A percentile compares a stretch with the other conserved stretches of the same genome.
Conservation (phyloP, 1,140 invertebrate genomes). For the Heliconius hewitsoni region DNA sequence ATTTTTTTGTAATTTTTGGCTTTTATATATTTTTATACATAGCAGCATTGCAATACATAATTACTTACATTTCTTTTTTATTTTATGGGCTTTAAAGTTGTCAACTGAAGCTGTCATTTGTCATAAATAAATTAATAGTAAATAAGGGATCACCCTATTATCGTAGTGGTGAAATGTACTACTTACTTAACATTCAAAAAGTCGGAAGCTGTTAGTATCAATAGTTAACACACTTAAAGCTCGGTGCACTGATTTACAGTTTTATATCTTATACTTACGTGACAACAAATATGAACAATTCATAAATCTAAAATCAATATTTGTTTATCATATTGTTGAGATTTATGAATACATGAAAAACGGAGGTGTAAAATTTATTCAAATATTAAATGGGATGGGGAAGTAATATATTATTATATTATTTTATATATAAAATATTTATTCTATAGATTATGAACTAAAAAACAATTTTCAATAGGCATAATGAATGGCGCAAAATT, state of each 20-base stretch:
- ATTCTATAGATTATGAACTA: background rate
- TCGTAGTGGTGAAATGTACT: no score
- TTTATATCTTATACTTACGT: background rate
- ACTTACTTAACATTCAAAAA: no score
- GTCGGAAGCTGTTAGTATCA: no score
- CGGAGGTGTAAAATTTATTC: background rate
- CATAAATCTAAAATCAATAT: background rate
- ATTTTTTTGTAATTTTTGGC: no score
- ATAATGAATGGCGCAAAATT: conserved; percentile 83
- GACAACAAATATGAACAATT: background rate
- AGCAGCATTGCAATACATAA: background rate
- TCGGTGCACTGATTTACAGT: background rate
- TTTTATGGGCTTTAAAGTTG: background rate
- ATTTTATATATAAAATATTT: conserved; percentile 17
- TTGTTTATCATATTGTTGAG: background rate
- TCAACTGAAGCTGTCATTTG: background rate
- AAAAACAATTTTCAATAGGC: conserved; percentile 53
- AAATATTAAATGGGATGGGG: conserved; percentile 4
- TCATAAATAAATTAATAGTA: background rate
- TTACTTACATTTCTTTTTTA: background rate
- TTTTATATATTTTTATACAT: background rate
- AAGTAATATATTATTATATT: conserved; percentile 19
- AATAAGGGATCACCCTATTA: no score
- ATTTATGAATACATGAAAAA: background rate
- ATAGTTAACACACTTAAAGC: no score